Percentiles rank a stretch among this genome's conserved stretches.
These are phyloP conservation scores for Ifrita kowaldi DNA, from an alignment of 2,113 vertebrate genomes.

Conservation along the genomic window DNA sequence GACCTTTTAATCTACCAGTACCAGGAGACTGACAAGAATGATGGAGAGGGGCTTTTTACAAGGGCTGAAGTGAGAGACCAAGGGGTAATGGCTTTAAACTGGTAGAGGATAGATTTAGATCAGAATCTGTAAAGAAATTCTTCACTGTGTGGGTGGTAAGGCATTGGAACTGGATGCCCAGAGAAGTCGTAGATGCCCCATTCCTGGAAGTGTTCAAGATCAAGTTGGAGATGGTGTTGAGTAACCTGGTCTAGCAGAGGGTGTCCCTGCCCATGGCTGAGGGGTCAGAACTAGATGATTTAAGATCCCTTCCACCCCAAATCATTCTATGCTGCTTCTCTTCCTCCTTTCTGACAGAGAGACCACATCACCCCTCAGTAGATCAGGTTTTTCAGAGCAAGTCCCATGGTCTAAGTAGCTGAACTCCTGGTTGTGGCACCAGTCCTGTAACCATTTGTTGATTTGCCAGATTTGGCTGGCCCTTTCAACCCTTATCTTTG, in stretches of 20 bases:
- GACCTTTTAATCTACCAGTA: not conserved
- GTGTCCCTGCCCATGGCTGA: no score
- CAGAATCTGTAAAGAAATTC: not conserved
- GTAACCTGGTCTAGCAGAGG: not conserved
- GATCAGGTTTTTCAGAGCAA: not conserved
- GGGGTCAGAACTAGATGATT: rapidly evolving
- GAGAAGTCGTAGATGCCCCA: not conserved
- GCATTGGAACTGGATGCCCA: not conserved
- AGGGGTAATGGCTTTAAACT: not conserved
- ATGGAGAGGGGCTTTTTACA: not conserved
- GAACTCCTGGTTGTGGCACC: not conserved
- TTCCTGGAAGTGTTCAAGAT: not conserved
- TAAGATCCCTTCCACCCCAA: not conserved
- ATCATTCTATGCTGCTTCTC: not conserved
- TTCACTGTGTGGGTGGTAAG: not conserved
- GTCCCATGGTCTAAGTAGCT: not conserved
- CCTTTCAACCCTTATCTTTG: not conserved
- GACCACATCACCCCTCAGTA: not conserved
- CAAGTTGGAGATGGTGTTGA: not conserved
- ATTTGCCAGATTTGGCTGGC: not conserved
- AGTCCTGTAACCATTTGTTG: not conserved
- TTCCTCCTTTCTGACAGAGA: not conserved
- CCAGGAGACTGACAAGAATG: not conserved
- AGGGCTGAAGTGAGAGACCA: not conserved
- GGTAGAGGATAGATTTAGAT: not conserved